Percentiles rank a stretch among this genome's conserved stretches.
phyloP scores from a whole-genome alignment of 2,888 invertebrate genomes.

The Rosalia funebris region DNA sequence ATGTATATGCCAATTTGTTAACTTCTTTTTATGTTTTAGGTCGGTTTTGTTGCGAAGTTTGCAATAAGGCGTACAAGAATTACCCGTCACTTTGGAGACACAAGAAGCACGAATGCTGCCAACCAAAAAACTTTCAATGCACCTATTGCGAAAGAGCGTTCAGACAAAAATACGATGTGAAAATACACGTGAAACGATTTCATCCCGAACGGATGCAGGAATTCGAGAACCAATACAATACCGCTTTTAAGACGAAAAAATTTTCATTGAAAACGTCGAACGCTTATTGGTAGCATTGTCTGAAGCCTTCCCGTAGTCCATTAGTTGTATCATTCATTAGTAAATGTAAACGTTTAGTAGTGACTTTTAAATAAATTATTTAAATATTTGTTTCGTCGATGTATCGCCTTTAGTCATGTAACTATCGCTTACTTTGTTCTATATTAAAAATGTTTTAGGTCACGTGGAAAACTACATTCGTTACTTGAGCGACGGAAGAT shows the following conservation, averaged over 20 bases:
- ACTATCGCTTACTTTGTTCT: no score
- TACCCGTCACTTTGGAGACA: conserved; percentile 61
- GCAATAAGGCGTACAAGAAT: conserved; percentile 5
- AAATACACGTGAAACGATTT: conserved; percentile 15
- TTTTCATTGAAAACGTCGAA: conserved; percentile 1
- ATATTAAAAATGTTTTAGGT: conserved; percentile 49
- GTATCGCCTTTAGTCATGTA: no score
- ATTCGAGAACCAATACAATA: conserved; percentile 26
- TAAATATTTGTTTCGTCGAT: no score
- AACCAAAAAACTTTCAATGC: conserved; percentile 78
- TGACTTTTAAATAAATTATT: no score
- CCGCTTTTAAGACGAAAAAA: background rate
- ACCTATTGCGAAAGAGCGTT: conserved; percentile 67
- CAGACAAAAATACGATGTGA: conserved; percentile 36
- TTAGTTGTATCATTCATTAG: no score
- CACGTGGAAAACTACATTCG: background rate
- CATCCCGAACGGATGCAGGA: conserved; percentile 18
- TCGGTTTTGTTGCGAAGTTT: background rate
- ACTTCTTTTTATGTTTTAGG: background rate
- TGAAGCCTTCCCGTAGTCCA: no score
- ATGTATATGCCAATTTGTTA: no score
- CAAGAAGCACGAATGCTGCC: conserved; percentile 76
- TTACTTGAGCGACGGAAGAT: conserved; percentile 2
- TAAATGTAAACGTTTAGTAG: no score
- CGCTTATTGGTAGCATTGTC: no score